Percentiles rank a stretch among this genome's conserved stretches.
phyloP scores from a whole-genome alignment of 1,140 invertebrate species.

The Pygmarrhopalites habei region DNA sequence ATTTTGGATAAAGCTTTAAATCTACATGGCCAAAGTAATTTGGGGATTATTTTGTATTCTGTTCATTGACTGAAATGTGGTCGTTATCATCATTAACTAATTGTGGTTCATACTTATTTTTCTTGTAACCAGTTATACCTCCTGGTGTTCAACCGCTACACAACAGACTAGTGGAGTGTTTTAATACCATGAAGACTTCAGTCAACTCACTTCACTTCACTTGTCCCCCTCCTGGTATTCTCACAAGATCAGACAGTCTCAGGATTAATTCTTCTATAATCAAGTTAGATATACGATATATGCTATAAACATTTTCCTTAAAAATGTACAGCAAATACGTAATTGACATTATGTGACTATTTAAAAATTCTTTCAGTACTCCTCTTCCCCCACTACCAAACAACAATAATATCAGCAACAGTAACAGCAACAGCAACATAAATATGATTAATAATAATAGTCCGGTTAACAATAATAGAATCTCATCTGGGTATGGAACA shows the following conservation, averaged over 20 bases:
- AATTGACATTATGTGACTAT: too few relatives aligned
- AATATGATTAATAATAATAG: too few relatives aligned
- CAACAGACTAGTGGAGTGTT: slow-evolving; percentile 73
- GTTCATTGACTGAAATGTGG: too few relatives aligned
- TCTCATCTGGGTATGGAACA: too few relatives aligned
- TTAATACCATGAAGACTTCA: slow-evolving; percentile 64
- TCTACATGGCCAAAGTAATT: slow-evolving; percentile 70
- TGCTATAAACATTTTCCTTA: too few relatives aligned
- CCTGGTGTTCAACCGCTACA: slow-evolving; percentile 77
- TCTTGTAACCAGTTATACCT: too few relatives aligned
- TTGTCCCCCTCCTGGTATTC: slow-evolving; percentile 15
- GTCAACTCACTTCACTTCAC: too few relatives aligned
- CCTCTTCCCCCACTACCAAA: slow-evolving; percentile 46
- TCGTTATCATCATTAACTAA: too few relatives aligned
- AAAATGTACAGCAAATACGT: too few relatives aligned
- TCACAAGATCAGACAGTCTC: slow-evolving; percentile 15
- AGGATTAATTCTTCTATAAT: slow-evolving; percentile 17
- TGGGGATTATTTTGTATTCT: too few relatives aligned
- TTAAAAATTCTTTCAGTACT: slow-evolving; percentile 48
- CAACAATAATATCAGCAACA: background rate
- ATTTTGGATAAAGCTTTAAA: slow-evolving; percentile 72
- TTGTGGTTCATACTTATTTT: too few relatives aligned
- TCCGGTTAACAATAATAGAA: too few relatives aligned
- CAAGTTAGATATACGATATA: slow-evolving; percentile 26
- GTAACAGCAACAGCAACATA: slow-evolving; percentile 28